A percentile compares a stretch with the other conserved stretches of the same genome.
phyloP scores from a whole-genome alignment of 2,797 vertebrate species.

The Aeoliscus strigatus region DNA sequence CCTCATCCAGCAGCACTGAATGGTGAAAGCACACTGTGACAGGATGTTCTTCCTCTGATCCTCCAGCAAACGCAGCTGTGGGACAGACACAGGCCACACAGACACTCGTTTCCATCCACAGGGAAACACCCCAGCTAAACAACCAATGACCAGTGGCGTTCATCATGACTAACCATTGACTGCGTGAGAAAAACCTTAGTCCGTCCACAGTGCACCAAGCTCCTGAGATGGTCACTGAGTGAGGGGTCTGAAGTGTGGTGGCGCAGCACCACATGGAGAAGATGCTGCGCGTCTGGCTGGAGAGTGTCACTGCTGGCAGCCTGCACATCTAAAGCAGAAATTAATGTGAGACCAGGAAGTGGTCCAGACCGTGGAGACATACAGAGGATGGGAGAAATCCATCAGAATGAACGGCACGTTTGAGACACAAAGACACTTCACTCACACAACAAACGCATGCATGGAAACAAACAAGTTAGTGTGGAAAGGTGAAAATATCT shows the following conservation, averaged over 20 bases:
- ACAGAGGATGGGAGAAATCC: conserved; percentile 3
- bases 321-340: conserved; percentile 51
- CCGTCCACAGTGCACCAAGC: conserved; percentile 80
- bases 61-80: conserved; percentile 87
- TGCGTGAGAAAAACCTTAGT: conserved; percentile 93
- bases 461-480: conserved; percentile 2
- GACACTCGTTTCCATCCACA: too few species aligned
- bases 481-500: neutral
- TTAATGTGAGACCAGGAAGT: conserved; percentile 3
- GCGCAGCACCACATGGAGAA: conserved; percentile 63
- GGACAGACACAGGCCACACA: conserved; percentile 19
- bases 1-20: conserved; percentile 87
- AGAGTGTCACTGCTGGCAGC: conserved; percentile 19
- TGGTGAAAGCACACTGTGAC: conserved; percentile 78
- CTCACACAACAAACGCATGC: neutral
- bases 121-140: too few species aligned
- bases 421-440: conserved; percentile 6
- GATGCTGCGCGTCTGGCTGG: conserved; percentile 55
- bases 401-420: conserved; percentile 1
- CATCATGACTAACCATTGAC: conserved; percentile 77
- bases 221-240: conserved; percentile 23
- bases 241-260: conserved; percentile 16
- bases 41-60: conserved; percentile 70
- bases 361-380: too few species aligned
- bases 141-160: too few species aligned